Base-by-base conservation (phyloP, 2,113 vertebrate genomes). In the Echinops telfairi region DNA sequence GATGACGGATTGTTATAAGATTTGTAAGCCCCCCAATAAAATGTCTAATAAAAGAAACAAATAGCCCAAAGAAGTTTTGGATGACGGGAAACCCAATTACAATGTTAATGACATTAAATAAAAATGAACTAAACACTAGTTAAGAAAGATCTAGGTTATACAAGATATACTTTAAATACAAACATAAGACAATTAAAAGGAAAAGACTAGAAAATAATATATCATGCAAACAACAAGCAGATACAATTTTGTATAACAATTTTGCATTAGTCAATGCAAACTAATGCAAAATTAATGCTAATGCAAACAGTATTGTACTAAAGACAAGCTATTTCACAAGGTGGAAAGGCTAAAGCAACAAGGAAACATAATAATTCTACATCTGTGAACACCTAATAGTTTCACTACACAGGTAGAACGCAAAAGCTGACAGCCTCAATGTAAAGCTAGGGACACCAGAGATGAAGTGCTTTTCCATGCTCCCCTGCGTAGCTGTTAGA, bases 91-190 rank as follows among this genome's bases (percentile, higher is more conserved):
- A 82, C 16, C 57, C 16, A 38, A 88, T 11, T 83, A 53, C 53
- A 47, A 82, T 31, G 86, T 2, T 22, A 81, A 92, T 64, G 62
- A 86, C 25, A 53, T 64, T 78, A 78, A 70, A 84, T 60, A 2
- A 40, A 53, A 78, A 60, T 70, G 38, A 70, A 78, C 33, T 79
- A 79, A 91, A 66, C 6, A 38, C 31, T 83, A 66, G 36, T 40
- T 90, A 86, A 81, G 70, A 85, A 64, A 57, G 80, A 43, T 43
- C 38, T n/a, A 83, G 9, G 15, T n/a, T 83, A 57, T 38, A 83
- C 15, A 25, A 80, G n/a, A 73, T 17, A 43, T 2, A 85, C 60
- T 60, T 43, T 33, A 90, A 83, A 75, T 47, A 73, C 36, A 76
- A 11, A 73, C 22, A 62, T 3, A 62, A 22, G 68, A 88, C n/a